phyloP scores from a whole-genome alignment of 2,888 invertebrate species.

The Agrochola lota region DNA sequence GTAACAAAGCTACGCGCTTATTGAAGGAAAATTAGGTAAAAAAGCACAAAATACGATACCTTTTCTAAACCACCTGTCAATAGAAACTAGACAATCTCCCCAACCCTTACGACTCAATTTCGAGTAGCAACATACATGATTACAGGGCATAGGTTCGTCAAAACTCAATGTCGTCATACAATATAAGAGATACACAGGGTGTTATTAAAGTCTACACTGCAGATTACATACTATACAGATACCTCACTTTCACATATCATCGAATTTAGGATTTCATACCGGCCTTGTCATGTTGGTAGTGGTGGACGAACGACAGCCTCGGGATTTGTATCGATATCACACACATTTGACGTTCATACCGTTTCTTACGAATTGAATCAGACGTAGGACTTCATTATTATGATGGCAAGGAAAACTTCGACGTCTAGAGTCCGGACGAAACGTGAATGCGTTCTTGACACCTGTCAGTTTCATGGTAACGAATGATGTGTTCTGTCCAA shows the following conservation, averaged over 20 bases:
- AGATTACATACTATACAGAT: slow-evolving; percentile 45
- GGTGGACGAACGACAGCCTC: background rate
- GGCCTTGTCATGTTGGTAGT: background rate
- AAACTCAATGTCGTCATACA: slow-evolving; percentile 35
- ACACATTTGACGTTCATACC: background rate
- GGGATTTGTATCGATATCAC: background rate
- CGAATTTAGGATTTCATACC: background rate
- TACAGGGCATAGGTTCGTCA: slow-evolving; percentile 43
- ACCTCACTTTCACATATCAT: background rate
- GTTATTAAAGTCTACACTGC: slow-evolving; percentile 44
- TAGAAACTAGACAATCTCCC: slow-evolving; percentile 23
- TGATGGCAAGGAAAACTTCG: no score
- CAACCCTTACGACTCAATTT: slow-evolving; percentile 22
- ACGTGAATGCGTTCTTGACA: no score
- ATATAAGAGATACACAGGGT: slow-evolving; percentile 46
- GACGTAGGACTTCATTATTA: no score
- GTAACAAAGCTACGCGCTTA: background rate
- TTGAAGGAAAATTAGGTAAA: background rate
- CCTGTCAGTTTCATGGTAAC: no score
- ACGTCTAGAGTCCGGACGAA: no score
- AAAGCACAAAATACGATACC: background rate
- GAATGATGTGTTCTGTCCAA: no score
- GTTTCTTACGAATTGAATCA: no score
- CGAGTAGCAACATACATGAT: slow-evolving; percentile 21
- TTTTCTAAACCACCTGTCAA: slow-evolving; percentile 34